Base-by-base conservation (phyloP, 2,888 invertebrate genomes). In the Mactromeris polynyma region DNA sequence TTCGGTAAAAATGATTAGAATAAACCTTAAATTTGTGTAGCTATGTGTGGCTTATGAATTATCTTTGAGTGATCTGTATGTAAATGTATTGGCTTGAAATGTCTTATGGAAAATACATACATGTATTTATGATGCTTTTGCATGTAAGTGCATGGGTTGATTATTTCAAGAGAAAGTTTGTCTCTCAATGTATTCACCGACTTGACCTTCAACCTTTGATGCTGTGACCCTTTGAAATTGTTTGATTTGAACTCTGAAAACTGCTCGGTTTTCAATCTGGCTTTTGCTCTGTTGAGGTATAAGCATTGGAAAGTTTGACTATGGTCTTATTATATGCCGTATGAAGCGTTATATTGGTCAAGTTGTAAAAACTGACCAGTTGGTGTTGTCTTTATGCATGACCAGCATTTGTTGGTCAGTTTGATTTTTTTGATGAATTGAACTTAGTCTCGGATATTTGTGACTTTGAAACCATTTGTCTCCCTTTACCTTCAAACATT, bases 31-130 rank as follows among this genome's bases (percentile, higher is more conserved):
- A 82, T 31, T 64, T 58, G 46, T 46, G 42, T 51, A 31, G 31
- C 40, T 82, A 31, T 69, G 82, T 64, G 38, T 64, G 38, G 82
- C 54, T 36, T 82, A 40, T 40, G 40, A 42, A 40, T 38, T 40
- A 69, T 69, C 38, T 79, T 40, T 40, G 69, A 26, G 31, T 64
- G 40, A 26, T 69, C 17, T 82, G 31, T 40, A 69, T 42, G 54
- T 58, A n/a, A 54, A 33, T 81, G n/a, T 81, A 36, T 58, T 58
- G 19, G 64, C 69, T 82, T 82, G 82, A 81, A 11, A 17, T n/a
- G 26, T 26, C 26, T n/a, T 26, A 51, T 9, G 51, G 19, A 51
- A 51, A 51, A 17, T 51, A 2, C 51, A 17, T 51, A 26, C 26
- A 64, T 64, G 58, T 64, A n/a, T 64, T 26, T 26, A 64, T n/a